Percentiles rank a stretch among this genome's conserved stretches.
phyloP scores from a whole-genome alignment of 2,797 vertebrate genomes.

The Takifugu rubripes region DNA sequence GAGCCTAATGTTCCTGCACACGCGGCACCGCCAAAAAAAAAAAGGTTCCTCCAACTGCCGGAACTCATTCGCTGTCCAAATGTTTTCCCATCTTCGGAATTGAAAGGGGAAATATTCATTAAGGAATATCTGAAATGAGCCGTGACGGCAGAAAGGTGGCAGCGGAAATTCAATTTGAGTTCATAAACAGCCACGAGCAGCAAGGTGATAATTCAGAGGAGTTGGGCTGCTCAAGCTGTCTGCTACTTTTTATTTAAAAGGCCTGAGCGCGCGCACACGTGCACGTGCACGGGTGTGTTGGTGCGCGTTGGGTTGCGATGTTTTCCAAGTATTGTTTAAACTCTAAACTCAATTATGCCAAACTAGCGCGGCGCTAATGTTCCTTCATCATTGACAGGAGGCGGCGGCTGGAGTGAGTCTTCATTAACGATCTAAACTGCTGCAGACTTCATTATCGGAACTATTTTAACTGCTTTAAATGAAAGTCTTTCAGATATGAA shows the following conservation, averaged over 20 bases:
- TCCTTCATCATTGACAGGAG: constrained; percentile 46
- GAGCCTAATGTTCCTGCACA: constrained; percentile 60
- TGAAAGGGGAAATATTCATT: constrained; percentile 74
- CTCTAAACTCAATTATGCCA: constrained; percentile 59
- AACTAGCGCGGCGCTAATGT: constrained; percentile 47
- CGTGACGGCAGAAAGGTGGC: constrained; percentile 68
- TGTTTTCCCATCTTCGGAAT: constrained; percentile 71
- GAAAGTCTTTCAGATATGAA: constrained; percentile 20
- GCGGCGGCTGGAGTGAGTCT: constrained; percentile 26
- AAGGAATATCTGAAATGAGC: constrained; percentile 80
- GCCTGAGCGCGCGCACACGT: background rate
- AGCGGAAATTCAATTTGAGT: constrained; percentile 79
- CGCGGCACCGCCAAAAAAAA: constrained; percentile 33
- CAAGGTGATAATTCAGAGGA: constrained; percentile 73
- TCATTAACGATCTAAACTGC: constrained; percentile 38
- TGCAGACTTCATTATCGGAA: constrained; percentile 34
- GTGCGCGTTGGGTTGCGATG: constrained; percentile 12
- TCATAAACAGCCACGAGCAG: constrained; percentile 73
- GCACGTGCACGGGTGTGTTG: constrained; percentile 1
- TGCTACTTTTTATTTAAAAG: constrained; percentile 67
- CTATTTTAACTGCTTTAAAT: constrained; percentile 43
- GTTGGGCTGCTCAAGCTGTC: constrained; percentile 64
- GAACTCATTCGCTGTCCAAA: constrained; percentile 68
- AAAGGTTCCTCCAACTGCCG: constrained; percentile 56
- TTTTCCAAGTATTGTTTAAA: constrained; percentile 63